Conservation (phyloP, 2,797 vertebrate species). For the Odontamblyopus lacepedii region DNA sequence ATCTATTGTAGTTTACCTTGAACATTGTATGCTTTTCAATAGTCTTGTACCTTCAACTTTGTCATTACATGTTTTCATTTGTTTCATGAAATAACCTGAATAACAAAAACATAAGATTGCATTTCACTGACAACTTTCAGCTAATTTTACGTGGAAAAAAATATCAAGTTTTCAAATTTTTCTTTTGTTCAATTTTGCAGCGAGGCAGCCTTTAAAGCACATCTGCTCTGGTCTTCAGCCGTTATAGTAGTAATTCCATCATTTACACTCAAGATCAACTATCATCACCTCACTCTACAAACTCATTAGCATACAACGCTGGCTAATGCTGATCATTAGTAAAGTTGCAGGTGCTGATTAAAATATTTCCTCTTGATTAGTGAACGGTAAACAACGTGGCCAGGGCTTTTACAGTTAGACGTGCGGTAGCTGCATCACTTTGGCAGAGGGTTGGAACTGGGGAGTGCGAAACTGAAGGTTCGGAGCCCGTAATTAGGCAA, state of each 20-base stretch:
- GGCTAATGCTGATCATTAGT: constrained; percentile 81
- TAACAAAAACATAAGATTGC: background rate
- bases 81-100: background rate
- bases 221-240: constrained; percentile 56
- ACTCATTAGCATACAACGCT: constrained; percentile 82
- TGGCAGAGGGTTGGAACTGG: constrained; percentile 57
- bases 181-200: constrained; percentile 28
- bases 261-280: constrained; percentile 65
- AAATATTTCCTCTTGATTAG: constrained; percentile 87
- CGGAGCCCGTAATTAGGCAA: constrained; percentile 84
- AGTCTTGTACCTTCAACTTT: background rate
- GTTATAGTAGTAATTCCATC: constrained; percentile 64
- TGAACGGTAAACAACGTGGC: constrained; percentile 78
- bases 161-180: constrained; percentile 49
- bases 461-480: constrained; percentile 73
- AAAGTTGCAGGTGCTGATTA: constrained; percentile 84
- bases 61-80: background rate
- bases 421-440: constrained; percentile 66
- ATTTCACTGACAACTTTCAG: background rate
- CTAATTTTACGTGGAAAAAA: constrained; percentile 12
- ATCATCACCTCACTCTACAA: constrained; percentile 70
- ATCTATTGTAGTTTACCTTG: too few relatives aligned
- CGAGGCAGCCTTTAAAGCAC: constrained; percentile 60
- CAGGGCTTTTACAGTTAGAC: constrained; percentile 75
- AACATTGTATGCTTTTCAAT: too few relatives aligned